Percentiles rank a stretch among this genome's conserved stretches.
phyloP scores from a whole-genome alignment of 2,797 vertebrate genomes.

The Erpetoichthys calabaricus region DNA sequence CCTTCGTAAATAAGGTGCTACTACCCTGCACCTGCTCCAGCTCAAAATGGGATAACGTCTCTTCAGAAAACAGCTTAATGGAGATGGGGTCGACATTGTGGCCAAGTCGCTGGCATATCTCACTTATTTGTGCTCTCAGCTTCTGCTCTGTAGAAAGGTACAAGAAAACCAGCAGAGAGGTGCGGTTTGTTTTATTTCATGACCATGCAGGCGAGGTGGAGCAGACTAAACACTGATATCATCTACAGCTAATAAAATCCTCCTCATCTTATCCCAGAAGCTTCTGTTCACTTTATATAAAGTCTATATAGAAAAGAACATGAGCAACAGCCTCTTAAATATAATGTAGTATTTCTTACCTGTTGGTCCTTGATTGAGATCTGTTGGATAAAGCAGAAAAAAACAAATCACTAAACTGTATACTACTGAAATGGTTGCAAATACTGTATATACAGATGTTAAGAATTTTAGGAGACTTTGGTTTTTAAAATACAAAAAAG shows the following conservation, averaged over 20 bases:
- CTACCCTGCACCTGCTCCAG: slow-evolving; percentile 26
- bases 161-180: neutral
- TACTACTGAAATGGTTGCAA: no score
- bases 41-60: slow-evolving; percentile 28
- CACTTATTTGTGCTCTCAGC: slow-evolving; percentile 19
- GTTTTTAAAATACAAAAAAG: no score
- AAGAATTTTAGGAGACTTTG: no score
- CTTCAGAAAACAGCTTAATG: slow-evolving; percentile 25
- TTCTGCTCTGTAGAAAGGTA: slow-evolving; percentile 18
- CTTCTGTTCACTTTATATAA: no score
- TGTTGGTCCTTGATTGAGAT: slow-evolving; percentile 24
- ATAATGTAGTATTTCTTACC: slow-evolving; percentile 13
- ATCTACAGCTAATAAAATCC: no score
- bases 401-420: no score
- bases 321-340: no score
- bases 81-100: slow-evolving; percentile 25
- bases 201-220: neutral
- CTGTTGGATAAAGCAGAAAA: slow-evolving; percentile 11
- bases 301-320: no score
- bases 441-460: no score
- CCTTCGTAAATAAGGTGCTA: slow-evolving; percentile 22
- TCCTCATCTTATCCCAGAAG: no score
- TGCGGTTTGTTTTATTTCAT: neutral
- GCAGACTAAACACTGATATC: neutral
- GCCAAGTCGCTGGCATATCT: slow-evolving; percentile 26